Base-by-base conservation (phyloP, 2,888 invertebrate species). In the Spilarctia lutea region DNA sequence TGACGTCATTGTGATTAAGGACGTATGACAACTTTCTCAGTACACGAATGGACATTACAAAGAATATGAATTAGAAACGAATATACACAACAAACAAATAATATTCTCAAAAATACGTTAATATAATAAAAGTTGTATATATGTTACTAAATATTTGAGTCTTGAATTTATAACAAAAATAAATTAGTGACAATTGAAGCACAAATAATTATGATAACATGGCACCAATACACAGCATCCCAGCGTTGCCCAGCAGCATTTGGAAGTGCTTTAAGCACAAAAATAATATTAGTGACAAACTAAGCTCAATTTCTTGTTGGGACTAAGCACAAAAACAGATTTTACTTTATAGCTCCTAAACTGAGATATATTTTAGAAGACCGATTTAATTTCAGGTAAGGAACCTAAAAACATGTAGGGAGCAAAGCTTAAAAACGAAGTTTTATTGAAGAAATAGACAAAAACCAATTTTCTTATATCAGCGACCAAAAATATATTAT, bases 111-210 rank as follows among this genome's bases (percentile, higher is more conserved):
- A 16, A 30, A 27, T 60, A 27, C 27, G n/a, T n/a, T n/a, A n/a
- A 11, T 60, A 30, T 30, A 56, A 56, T 11, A 27, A 27, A 60
- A 30, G 60, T 30, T 30, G 11, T 27, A 60, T 13, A 27, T 27
- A 11, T n/a, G 8, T 52, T n/a, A n/a, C 6, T 63, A 0, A 13
- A 30, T 8, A 63, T 27, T 13, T 63, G 6, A 63, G 7, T 63
- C 13, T 16, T 63, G 4, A 63, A 63, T 27, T 63, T 63, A 30
- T 63, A 63, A 63, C 30, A 63, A 30, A 30, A 18, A 63, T 18
- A 45, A 52, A 72, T 75, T 70, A 75, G 70, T 67, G 60, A 73
- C 67, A 74, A 67, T 60, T 42, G 56, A 56, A 72, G 69, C 68
- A 52, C 65, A 39, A 39, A 11, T 30, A n/a, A 63, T 68, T 72